phyloP scores from a whole-genome alignment of 2,888 invertebrate species.

The Sclerodermus sp. region DNA sequence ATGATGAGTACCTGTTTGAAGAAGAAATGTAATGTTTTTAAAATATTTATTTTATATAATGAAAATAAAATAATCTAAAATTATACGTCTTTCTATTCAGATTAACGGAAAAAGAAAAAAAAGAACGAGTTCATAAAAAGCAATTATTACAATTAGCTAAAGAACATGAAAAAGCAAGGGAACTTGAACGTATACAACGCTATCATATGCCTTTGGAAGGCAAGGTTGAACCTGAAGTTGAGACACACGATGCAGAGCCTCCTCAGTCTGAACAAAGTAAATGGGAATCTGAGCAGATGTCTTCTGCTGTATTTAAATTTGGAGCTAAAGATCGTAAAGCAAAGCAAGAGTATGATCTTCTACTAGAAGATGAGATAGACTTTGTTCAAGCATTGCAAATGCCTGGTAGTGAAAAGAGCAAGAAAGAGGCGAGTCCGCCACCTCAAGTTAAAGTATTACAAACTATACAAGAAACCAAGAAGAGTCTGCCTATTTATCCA shows the following conservation, averaged over 20 bases:
- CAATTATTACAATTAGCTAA: slow-evolving; percentile 87
- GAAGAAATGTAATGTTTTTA: slow-evolving; percentile 72
- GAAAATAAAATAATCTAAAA: neutral
- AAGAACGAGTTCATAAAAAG: slow-evolving; percentile 87
- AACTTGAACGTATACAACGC: slow-evolving; percentile 88
- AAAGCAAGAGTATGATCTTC: slow-evolving; percentile 85
- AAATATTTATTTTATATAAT: neutral
- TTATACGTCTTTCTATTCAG: slow-evolving; percentile 57
- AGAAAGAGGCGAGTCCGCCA: slow-evolving; percentile 26
- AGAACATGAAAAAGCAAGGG: slow-evolving; percentile 93
- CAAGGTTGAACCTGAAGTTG: slow-evolving; percentile 84
- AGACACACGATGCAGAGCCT: slow-evolving; percentile 64
- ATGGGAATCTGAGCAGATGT: slow-evolving; percentile 98
- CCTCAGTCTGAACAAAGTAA: slow-evolving; percentile 86
- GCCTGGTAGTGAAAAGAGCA: slow-evolving; percentile 67
- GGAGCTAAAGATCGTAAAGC: slow-evolving; percentile 83
- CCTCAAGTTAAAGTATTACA: slow-evolving; percentile 57
- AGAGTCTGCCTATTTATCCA: slow-evolving; percentile 90
- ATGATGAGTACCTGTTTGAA: slow-evolving; percentile 94
- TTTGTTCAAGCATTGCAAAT: slow-evolving; percentile 89
- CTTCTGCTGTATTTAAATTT: slow-evolving; percentile 88
- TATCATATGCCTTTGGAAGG: slow-evolving; percentile 93
- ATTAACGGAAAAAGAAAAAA: slow-evolving; percentile 82
- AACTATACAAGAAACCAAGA: slow-evolving; percentile 85
- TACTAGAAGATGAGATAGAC: slow-evolving; percentile 96